Base-by-base conservation (phyloP, 2,797 vertebrate genomes). In the Chelmon rostratus region DNA sequence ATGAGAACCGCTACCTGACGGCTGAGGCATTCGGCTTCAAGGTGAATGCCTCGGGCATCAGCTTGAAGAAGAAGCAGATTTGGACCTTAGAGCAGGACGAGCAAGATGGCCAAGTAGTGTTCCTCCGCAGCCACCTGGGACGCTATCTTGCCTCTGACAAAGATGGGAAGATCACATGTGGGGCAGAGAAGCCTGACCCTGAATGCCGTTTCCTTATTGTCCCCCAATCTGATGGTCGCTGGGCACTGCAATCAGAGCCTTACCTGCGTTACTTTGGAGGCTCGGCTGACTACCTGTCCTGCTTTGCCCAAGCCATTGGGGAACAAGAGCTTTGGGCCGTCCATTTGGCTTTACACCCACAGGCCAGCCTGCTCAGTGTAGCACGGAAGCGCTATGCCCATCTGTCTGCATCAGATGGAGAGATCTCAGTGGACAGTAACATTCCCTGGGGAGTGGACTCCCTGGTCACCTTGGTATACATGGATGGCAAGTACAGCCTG, bases 1-100 rank as follows among this genome's bases (percentile, higher is more conserved):
- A 96, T n/a, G 94, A 95, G 18, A 97, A 93, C 89, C 97, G 97
- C 28, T 99, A 99, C 92, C 93, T 99, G 84, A 99, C 98, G 0
- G 98, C 98, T 0, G 98, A 99, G 95, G 93, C 96, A 69, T 99
- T 99, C 0, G 97, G 98, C 86, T 99, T 97, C 93, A 99, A 98
- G 92, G 97, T 98, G 81, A 99, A 99, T 0, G 98, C 98, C 66
- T 98, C 97, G 0, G 97, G 96, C 0, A 88, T 92, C 74, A 97
- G 97, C 90, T 95, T 99, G 92, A 99, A 98, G 94, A 96, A 97
- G 90, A 99, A 99, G 88, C 98, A 99, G 93, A 97, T 96, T 31
- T 99, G 98, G 98, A 96, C 95, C 53, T 92, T 99, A 82, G 98
- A 99, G 89, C 97, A 99, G 6, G 96, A 96, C 8, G 97, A 97